Evolutionary conservation across 2,888 invertebrate genomes (phyloP), one percentile per base, ranked within the genome.

Genomic region (Strigamia maritima): DNA sequence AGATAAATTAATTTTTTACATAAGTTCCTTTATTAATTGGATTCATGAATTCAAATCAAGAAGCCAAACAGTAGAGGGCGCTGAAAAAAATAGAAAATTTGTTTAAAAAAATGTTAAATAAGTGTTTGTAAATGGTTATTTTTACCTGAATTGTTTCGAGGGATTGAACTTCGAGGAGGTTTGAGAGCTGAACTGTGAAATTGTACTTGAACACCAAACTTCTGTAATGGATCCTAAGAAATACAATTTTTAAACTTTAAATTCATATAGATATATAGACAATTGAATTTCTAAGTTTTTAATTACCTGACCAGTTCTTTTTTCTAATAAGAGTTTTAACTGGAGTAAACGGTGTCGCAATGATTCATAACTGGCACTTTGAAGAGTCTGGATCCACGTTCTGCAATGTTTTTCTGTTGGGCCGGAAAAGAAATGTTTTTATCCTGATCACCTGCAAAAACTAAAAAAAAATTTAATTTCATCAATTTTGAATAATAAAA

Each of bases 351-450:
- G n/a, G 16, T 65, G 10, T 65, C 65, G n/a, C 65, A n/a, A 10
- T n/a, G n/a, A 38, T 19, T 24, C 35, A 35, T 79, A 79, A 75
- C 79, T 79, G 22, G 76, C 75, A 76, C 28, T 49, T 16, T 24
- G 28, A 24, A 79, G 49, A 19, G 44, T 28, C 28, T 79, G 75
- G 12, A 79, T 76, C 79, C 79, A 79, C 19, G 75, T 40, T 44
- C 76, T 76, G 19, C 79, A 79, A 35, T 79, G 79, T 4, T 79
- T 75, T 54, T 76, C n/a, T 22, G 79, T 79, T 76, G 75, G 75
- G 14, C 79, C 79, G 49, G 12, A 76, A 54, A 79, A 79, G 14
- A 76, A 49, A n/a, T 76, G 75, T 28, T 79, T 79, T 79, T 79
- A 12, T 76, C 79, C 16, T 35, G 40, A 35, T 79, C 79, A 28